A percentile compares a stretch with the other conserved stretches of the same genome.
phyloP scores from a whole-genome alignment of 2,888 invertebrate genomes.

The Sinopyrophorus schimmeli region DNA sequence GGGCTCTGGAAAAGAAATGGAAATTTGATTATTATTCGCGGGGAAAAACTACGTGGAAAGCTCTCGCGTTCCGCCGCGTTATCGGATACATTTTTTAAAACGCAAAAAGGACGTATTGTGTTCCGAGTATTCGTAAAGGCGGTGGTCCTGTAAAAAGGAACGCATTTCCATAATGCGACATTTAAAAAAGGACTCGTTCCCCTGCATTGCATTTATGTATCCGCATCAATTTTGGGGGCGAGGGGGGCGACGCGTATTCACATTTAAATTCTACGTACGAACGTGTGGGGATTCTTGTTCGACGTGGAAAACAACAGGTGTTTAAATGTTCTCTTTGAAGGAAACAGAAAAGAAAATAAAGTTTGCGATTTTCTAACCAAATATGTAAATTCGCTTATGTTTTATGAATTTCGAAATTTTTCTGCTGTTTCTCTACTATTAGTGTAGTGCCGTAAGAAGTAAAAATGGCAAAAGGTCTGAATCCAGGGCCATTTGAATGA shows the following conservation, averaged over 20 bases:
- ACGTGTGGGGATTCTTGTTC: conserved; percentile 9
- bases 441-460: too few species aligned
- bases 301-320: conserved; percentile 22
- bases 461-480: too few species aligned
- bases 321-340: conserved; percentile 8
- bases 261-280: conserved; percentile 14
- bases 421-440: too few species aligned
- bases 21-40: too few species aligned
- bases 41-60: too few species aligned
- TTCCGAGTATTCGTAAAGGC: too few species aligned
- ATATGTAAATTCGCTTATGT: background rate
- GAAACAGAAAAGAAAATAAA: conserved; percentile 10
- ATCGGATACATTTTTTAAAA: too few species aligned
- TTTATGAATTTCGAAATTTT: too few species aligned
- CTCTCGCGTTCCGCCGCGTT: too few species aligned
- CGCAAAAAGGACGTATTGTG: too few species aligned
- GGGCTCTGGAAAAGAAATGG: conserved; percentile 54
- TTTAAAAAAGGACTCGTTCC: conserved; percentile 6
- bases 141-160: conserved; percentile 3
- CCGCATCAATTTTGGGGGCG: too few species aligned
- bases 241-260: conserved; percentile 7
- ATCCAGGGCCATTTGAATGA: too few species aligned
- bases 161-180: conserved; percentile 6
- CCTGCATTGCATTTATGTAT: conserved; percentile 6
- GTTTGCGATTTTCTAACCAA: conserved; percentile 6